These are phyloP conservation scores for Heteronetta atricapilla DNA, from an alignment of 2,113 vertebrate species.

Conservation along the genomic window DNA sequence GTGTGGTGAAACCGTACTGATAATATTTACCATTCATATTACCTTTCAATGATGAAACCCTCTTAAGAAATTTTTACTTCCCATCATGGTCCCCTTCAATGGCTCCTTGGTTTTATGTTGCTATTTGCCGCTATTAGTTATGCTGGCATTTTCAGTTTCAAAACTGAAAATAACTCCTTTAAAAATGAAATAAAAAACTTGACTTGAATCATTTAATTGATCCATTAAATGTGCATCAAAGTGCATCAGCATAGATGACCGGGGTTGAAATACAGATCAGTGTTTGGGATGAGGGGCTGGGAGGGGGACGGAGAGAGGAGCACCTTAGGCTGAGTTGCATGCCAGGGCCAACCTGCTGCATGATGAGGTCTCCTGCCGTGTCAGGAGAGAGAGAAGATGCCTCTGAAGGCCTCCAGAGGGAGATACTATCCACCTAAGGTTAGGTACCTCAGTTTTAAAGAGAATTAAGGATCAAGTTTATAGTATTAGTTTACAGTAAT, in stretches of 20 bases:
- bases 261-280: neutral
- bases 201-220: neutral
- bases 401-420: constrained; percentile 63
- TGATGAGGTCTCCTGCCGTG: neutral
- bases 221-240: too few relatives aligned
- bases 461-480: neutral
- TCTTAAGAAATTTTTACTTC: neutral
- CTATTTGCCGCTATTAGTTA: neutral
- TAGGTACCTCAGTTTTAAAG: neutral
- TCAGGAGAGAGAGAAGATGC: constrained; percentile 5
- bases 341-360: neutral
- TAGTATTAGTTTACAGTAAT: neutral
- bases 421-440: constrained; percentile 43
- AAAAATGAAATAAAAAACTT: neutral
- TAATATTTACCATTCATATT: neutral
- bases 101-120: neutral
- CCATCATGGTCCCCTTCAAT: neutral
- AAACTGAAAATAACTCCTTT: neutral
- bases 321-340: neutral
- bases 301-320: neutral
- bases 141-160: neutral
- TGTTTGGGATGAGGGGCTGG: neutral
- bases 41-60: neutral
- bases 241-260: neutral
- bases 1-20: neutral